These are phyloP conservation scores for Fissipunctia ypsillon DNA, from an alignment of 2,888 invertebrate species.

Conservation along the genomic window DNA sequence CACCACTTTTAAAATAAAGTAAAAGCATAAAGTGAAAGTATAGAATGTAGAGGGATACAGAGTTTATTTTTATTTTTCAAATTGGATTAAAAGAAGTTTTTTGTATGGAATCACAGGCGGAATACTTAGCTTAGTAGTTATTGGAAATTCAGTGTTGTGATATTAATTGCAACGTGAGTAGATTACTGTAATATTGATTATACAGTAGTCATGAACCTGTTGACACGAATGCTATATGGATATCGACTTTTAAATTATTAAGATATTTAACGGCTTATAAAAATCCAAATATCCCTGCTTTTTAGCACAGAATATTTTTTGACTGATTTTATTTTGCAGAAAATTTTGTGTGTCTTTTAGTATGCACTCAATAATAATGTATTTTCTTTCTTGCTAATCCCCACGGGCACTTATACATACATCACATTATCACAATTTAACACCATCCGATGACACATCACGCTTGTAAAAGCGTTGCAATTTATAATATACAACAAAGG, in stretches of 20 bases:
- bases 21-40: too few relatives aligned
- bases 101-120: neutral
- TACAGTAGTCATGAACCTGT: neutral
- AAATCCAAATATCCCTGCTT: neutral
- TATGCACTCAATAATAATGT: neutral
- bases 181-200: neutral
- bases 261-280: neutral
- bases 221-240: neutral
- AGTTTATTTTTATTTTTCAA: neutral
- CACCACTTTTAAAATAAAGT: constrained; percentile 14
- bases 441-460: constrained; percentile 20
- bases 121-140: neutral
- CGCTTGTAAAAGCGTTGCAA: constrained; percentile 47
- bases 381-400: neutral
- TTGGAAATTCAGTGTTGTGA: neutral
- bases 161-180: neutral
- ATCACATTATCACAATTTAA: constrained; percentile 13
- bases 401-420: neutral
- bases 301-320: neutral
- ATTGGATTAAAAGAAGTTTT: neutral
- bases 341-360: neutral
- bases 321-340: neutral
- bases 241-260: neutral
- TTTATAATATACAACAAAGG: constrained; percentile 51
- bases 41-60: neutral